Evolutionary conservation across 1,140 invertebrate species (phyloP), one percentile per base, ranked within the genome.

Genomic region (Drosophila takahashii): DNA sequence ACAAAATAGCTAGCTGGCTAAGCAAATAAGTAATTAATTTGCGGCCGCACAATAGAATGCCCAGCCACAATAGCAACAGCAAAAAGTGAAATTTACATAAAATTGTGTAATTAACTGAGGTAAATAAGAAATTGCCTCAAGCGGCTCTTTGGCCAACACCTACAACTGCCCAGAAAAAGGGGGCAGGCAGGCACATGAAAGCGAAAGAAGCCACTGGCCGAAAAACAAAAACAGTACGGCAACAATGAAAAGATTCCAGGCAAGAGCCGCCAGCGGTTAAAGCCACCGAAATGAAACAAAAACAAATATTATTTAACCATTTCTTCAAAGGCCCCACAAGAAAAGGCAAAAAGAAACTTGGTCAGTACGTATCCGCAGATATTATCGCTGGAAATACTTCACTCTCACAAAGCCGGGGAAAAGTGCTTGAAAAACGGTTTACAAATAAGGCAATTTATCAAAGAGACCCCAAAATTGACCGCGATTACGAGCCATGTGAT

Each of bases 71-170:
- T n/a, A 15, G 37, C 32, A 41, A 26, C 15, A 58, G 34, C 53
- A 56, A 76, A 87, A 87, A 87, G 83, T 89, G 83, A 86, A 86
- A 86, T 86, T 86, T 87, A 86, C 79, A 86, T 86, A 87, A 86
- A 86, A 89, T 86, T 86, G 84, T 86, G 83, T 87, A 86, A 86
- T 86, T 86, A 83, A 69, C 71, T 76, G 65, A 76, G 72, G 72
- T 75, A 60, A 75, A 76, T 62, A 73, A 86, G 41, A 74, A 78
- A 86, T 62, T 66, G 69, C 78, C 78, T 48, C 52, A 74, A 76
- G 71, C 72, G 59, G 15, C 13, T 41, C 71, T 78, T 59, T 37
- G 16, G 70, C 61, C 81, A 81, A 78, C 81, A 78, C 79, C 81
- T 83, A 87, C 81, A 69, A 41, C 32, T 72, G 53, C 15, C 64